Evolutionary conservation across 2,797 vertebrate genomes (phyloP).

Genomic region (Leuciscus waleckii): DNA sequence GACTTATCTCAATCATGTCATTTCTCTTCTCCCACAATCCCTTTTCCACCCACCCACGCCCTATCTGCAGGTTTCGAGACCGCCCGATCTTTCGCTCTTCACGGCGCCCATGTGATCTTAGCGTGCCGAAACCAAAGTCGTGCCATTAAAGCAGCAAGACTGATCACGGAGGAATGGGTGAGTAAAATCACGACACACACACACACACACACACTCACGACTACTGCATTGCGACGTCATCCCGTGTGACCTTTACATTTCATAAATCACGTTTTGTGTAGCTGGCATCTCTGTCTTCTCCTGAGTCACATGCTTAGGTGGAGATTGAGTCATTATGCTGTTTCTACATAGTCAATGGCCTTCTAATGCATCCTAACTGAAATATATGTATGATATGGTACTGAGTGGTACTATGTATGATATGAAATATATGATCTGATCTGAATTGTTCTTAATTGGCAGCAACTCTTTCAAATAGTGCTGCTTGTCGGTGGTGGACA

Average conservation of each 20-base stretch:
- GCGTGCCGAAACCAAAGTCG: constrained; percentile 87
- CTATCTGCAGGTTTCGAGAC: constrained; percentile 90
- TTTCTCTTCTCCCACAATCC: constrained; percentile 44
- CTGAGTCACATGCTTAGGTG: constrained; percentile 8
- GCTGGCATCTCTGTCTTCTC: constrained; percentile 24
- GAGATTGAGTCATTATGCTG: neutral
- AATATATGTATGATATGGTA: no score
- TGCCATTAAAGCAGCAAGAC: constrained; percentile 82
- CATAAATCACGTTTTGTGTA: constrained; percentile 35
- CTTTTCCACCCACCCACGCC: constrained; percentile 22
- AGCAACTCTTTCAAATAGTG: neutral
- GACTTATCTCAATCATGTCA: constrained; percentile 48
- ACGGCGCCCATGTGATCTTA: constrained; percentile 91
- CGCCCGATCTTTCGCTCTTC: constrained; percentile 92
- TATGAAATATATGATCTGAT: no score
- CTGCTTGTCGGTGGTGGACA: no score
- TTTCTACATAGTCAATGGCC: no score
- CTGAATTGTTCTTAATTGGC: neutral
- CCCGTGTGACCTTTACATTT: constrained; percentile 29
- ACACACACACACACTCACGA: neutral
- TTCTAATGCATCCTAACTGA: no score
- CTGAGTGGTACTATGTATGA: no score
- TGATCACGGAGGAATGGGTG: constrained; percentile 93
- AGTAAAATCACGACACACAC: constrained; percentile 66
- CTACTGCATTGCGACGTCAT: constrained; percentile 6